Evolutionary conservation across 2,888 invertebrate genomes (phyloP), one percentile per base, ranked within the genome.

Genomic region (Heliconius sara): DNA sequence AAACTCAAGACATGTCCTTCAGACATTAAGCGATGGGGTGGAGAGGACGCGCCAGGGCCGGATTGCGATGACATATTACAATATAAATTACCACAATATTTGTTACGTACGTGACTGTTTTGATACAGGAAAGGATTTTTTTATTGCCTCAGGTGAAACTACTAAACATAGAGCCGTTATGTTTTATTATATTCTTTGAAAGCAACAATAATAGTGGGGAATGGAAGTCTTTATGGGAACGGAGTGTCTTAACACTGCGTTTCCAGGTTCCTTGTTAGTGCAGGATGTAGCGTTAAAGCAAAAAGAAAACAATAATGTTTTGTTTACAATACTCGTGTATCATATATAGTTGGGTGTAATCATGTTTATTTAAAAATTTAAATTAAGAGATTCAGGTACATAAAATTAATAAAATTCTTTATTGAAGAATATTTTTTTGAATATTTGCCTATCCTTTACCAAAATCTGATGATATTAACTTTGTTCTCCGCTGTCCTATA

Each of bases 1-100:
- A 89, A 92, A 92, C 87, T 85, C 86, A 88, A 90, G 88, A 87
- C 89, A 85, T 90, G 91, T 92, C 92, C 91, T 91, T 89, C 89
- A 87, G 87, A 88, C 89, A 86, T 87, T 91, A 93, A 92, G 90
- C 90, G 91, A 89, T 89, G 88, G 91, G 91, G 90, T 86, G 88
- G 87, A 84, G 84, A 86, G 85, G 88, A 89, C 87, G 87, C 81
- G 82, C 84, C 93, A 93, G 94, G 88, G 90, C 88, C 90, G 93
- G 87, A 91, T 91, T 91, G 87, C 74, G 81, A 85, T 90, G 92
- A 93, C 88, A 86, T 87, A 92, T 91, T 86, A 88, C 91, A 86
- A 86, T 88, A 85, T 85, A 83, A 85, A 86, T 86, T 84, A 84
- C 87, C 87, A 84, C 83, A 86, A 88, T 90, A 87, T 92, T 89